Base-by-base conservation (phyloP, 2,113 vertebrate species). In the Nesogale talazaci region DNA sequence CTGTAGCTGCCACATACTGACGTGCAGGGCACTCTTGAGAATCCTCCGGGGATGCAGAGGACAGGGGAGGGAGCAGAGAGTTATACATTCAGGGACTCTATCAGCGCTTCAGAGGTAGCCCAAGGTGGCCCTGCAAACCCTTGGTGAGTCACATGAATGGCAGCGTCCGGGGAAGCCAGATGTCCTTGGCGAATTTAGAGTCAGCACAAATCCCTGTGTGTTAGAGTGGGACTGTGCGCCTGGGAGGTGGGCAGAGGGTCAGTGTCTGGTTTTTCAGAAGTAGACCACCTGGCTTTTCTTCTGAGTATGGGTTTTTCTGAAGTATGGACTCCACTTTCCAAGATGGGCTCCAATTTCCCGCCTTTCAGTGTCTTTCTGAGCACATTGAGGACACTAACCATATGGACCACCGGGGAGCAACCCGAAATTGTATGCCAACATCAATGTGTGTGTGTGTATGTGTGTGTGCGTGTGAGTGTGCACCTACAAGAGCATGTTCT, bases 91-190 rank as follows among this genome's bases (percentile, higher is more conserved):
- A 84, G 67, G 61, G 34, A 31, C n/a, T 10, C 15, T 6, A 6
- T 23, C 22, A 23, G 34, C 3, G 52, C 70, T 93, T 19, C 36
- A 61, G 57, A 29, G 83, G 46, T 52, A 52, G 14, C 46, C 10
- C 46, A 12, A 92, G 77, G 67, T 85, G 76, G 34, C 1, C n/a
- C 19, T 10, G 20, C 29, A 8, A 34, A 34, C 61, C 38, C 9
- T 19, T 1, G 16, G 15, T 5, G 3, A 83, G 86, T 61, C 17
- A 23, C 6, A 1, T 11, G 12, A 59, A 61, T 27, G 16, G 61
- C 61, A 72, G 89, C 52, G 52, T 38, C 67, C 76, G 36, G 86
- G 77, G n/a, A n/a, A 79, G 69, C 25, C 70, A 36, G 67, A 10
- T 36, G n/a, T 6, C 19, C 15, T 17, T 20, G 36, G 69, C 20